Evolutionary conservation across 2,797 vertebrate genomes (phyloP), one percentile per base, ranked within the genome.

Genomic region (Danio kyathit): DNA sequence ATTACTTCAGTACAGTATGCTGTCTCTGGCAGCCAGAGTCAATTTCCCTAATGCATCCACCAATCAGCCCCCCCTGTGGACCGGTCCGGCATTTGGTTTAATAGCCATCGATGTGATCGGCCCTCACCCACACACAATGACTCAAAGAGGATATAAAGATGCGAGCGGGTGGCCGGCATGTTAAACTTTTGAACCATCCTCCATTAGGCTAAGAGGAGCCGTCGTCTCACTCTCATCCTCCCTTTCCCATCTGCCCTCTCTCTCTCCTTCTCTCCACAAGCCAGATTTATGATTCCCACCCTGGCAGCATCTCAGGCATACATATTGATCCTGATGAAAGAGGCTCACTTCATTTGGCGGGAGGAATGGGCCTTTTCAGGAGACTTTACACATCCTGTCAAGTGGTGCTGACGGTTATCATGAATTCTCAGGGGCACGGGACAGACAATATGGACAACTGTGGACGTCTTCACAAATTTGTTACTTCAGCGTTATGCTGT

Each of bases 11-110:
- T 86, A 84, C 81, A 57, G 84, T 85, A 84, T 77, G 52, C 73
- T 75, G 77, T 88, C 81, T 74, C 74, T 54, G 69, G 69, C 82
- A 82, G 81, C 66, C 61, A 83, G 75, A 82, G 56, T 78, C 86
- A 87, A 89, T 89, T 89, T 89, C 84, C 84, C 85, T 87, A 89
- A 88, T 87, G 86, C 86, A 87, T 84, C 82, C 71, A 74, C 79
- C 78, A 49, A 79, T 40, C 43, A 19, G 40, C 43, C 19, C 7
- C 5, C 7, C 16, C 43, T 40, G 1, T 40, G 44, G 49, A 52
- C 43, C 44, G 41, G 46, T 48, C 81, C 71, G 40, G 57, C 83
- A 86, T 87, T 86, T 75, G 65, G 64, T 88, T 87, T 87, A 87
- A 87, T 87, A 76, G 80, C 83, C 85, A 87, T 88, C 80, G 78